Evolutionary conservation across 2,888 invertebrate genomes (phyloP).

Genomic region (Trissolcus brochymenae): DNA sequence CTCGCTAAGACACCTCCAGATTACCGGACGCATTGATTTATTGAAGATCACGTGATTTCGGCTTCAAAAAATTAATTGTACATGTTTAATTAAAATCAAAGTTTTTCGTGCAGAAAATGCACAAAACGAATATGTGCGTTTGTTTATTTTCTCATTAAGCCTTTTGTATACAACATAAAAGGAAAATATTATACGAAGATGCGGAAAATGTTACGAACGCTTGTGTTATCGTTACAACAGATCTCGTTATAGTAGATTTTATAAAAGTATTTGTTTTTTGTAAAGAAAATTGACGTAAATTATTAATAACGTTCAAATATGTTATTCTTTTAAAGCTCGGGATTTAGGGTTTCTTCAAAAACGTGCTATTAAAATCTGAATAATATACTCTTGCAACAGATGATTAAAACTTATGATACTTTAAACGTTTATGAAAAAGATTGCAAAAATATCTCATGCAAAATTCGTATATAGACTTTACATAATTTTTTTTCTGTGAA

Average conservation of each 20-base stretch:
- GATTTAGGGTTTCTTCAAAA: background rate
- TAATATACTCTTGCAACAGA: too few relatives aligned
- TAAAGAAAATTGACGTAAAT: background rate
- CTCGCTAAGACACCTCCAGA: constrained; percentile 48
- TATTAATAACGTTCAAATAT: too few relatives aligned
- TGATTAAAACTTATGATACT: too few relatives aligned
- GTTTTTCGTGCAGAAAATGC: constrained; percentile 9
- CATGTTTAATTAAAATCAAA: constrained; percentile 27
- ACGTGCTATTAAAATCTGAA: constrained; percentile 13
- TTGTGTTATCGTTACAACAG: background rate
- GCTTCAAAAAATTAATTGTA: constrained; percentile 16
- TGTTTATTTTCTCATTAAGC: constrained; percentile 13
- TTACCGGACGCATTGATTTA: constrained; percentile 47
- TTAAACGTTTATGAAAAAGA: too few relatives aligned
- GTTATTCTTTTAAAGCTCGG: too few relatives aligned
- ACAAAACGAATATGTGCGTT: constrained; percentile 8
- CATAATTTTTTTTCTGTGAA: too few relatives aligned
- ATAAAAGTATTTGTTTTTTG: background rate
- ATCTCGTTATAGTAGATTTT: background rate
- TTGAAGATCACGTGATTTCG: constrained; percentile 18
- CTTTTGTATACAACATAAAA: constrained; percentile 3
- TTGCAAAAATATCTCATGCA: too few relatives aligned
- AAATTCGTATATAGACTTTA: too few relatives aligned
- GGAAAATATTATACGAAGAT: constrained; percentile 1
- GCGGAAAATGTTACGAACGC: constrained; percentile 1